Evolutionary conservation across 2,113 vertebrate species (phyloP).

Genomic region (Chroicocephalus ridibundus): DNA sequence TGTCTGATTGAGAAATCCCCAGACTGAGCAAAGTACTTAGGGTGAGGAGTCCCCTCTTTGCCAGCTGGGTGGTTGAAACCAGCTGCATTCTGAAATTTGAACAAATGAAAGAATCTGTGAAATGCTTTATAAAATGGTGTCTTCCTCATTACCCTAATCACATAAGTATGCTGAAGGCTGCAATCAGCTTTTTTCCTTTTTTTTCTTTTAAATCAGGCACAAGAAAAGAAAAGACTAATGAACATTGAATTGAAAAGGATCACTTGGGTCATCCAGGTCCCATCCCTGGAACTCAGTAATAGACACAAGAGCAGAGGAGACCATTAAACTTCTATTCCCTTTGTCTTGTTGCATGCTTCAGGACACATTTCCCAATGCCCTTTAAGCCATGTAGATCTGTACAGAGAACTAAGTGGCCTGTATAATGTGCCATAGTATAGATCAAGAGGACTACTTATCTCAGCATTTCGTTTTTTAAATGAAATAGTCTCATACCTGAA

Average conservation of each 20-base stretch:
- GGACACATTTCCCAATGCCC: not conserved
- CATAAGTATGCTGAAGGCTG: not conserved
- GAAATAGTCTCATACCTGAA: not conserved
- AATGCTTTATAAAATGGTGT: not conserved
- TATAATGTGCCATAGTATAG: not conserved
- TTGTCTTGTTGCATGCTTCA: not conserved
- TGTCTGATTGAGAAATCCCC: constrained; percentile 15
- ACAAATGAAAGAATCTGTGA: not conserved
- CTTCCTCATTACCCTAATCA: constrained; percentile 19
- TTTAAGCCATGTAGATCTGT: not conserved
- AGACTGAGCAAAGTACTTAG: not conserved
- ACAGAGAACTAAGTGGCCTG: not conserved
- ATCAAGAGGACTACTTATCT: not conserved
- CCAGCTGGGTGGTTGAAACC: constrained; percentile 30
- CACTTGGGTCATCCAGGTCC: not conserved
- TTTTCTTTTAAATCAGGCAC: not conserved
- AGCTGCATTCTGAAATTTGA: constrained; percentile 19
- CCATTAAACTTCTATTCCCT: not conserved
- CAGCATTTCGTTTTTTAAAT: not conserved
- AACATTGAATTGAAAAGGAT: not conserved
- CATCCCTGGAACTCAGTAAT: not conserved
- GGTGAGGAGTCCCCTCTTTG: not conserved
- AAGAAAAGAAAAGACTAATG: not conserved
- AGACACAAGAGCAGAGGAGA: not conserved
- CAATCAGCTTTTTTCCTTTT: not conserved